phyloP scores from a whole-genome alignment of 2,888 invertebrate genomes.

The Apamea sordens region DNA sequence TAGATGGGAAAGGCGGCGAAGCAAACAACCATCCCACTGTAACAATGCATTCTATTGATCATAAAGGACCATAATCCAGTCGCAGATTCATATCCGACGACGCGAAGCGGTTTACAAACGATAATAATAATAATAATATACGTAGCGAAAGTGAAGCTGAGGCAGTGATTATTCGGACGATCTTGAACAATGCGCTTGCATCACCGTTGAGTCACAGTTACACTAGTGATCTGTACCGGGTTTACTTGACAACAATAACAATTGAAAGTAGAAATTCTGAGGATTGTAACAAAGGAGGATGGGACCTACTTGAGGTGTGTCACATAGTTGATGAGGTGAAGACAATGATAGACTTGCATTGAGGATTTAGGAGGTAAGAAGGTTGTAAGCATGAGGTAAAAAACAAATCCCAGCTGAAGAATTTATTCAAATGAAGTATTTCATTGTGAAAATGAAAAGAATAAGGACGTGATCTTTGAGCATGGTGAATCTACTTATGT shows the following conservation, averaged over 20 bases:
- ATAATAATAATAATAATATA: conserved; percentile 57
- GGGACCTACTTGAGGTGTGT: not conserved
- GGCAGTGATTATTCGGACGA: conserved; percentile 55
- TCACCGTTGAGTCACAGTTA: conserved; percentile 50
- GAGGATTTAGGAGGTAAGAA: not conserved
- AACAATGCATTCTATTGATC: not conserved
- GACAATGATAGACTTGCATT: not conserved
- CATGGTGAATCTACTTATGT: no score
- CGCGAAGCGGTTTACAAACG: conserved; percentile 32
- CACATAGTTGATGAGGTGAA: conserved; percentile 6
- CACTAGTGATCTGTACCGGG: conserved; percentile 36
- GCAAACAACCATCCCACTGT: not conserved
- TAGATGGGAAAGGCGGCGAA: not conserved
- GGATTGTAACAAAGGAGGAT: conserved; percentile 38
- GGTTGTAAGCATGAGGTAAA: not conserved
- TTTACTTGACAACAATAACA: conserved; percentile 41
- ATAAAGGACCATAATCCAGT: conserved; percentile 26
- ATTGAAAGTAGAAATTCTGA: conserved; percentile 50
- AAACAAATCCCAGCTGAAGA: not conserved
- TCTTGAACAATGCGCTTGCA: conserved; percentile 59
- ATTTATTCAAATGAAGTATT: not conserved
- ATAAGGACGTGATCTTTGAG: not conserved
- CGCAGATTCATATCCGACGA: conserved; percentile 24
- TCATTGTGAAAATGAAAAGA: not conserved
- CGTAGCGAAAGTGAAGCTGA: conserved; percentile 68